Base-by-base conservation (phyloP, 1,140 invertebrate species). In the Aphidius gifuensis region DNA sequence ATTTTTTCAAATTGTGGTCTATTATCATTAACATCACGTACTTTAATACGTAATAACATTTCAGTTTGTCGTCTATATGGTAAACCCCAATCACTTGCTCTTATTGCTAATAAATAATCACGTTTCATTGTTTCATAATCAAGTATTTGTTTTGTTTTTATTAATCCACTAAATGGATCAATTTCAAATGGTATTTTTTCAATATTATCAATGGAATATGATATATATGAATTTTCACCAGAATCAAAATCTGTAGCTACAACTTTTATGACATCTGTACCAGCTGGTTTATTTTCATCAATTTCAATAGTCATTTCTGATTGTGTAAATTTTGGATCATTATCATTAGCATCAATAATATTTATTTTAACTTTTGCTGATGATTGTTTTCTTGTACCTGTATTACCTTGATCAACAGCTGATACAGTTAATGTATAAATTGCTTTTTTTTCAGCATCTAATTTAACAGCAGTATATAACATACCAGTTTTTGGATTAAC, bases 221-320 rank as follows among this genome's bases (percentile, higher is more conserved):
- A 94, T 67, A 99, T 90, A 77, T 94, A 94, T 11, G 93, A 92
- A 80, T 99, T 99, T 72, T 97, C 94, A 2, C 92, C 94, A 5
- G 89, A 89, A 78, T 99, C 97, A 11, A 82, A 86, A 76, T 99
- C 97, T 51, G 85, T 87, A 1, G 95, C 96, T 16, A 85, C 84
- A 0, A 96, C 88, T 68, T 89, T 91, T 1, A 89, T 87, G 2
- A 98, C 92, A 5, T 87, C 85, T 1, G 90, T 88, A 1, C 94
- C 94, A 3, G 88, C 84, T 0, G 92, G 88, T 75, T 95, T 88
- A 76, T 98, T 97, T 79, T 98, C 96, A 58, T 92, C 87, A 2
- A 92, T 76, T 66, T 77, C 84, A 0, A 92, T 86, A 32, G 85
- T 83, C 77, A 85, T 82, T 64, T 88, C 85, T 7, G 85, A 72